Evolutionary conservation across 2,888 invertebrate species (phyloP).

Genomic region (Apotomis turbidana): DNA sequence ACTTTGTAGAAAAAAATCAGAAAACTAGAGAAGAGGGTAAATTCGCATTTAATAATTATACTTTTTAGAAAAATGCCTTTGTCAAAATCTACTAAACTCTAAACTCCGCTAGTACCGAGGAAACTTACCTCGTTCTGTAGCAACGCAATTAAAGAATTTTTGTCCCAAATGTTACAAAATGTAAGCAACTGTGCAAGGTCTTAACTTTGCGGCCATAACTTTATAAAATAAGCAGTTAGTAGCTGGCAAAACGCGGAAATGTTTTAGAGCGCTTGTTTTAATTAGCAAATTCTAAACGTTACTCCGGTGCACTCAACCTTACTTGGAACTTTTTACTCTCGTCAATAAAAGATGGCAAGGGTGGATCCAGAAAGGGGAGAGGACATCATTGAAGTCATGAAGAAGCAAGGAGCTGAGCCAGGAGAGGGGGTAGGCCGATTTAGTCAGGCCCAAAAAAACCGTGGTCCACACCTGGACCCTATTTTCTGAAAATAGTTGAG

Average conservation of each 20-base stretch:
- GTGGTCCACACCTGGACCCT: too few species aligned
- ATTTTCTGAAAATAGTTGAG: too few species aligned
- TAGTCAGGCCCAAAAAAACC: too few species aligned
- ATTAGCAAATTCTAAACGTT: slow-evolving; percentile 38
- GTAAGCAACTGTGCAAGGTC: slow-evolving; percentile 22
- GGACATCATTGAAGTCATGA: too few species aligned
- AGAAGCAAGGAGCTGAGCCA: too few species aligned
- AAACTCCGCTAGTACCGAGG: neutral
- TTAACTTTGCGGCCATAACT: slow-evolving; percentile 33
- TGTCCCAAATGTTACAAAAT: slow-evolving; percentile 17
- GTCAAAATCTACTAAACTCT: too few species aligned
- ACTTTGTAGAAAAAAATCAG: too few species aligned
- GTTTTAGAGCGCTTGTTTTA: slow-evolving; percentile 45
- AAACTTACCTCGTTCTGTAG: neutral
- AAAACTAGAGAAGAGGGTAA: too few species aligned
- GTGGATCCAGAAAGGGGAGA: too few species aligned
- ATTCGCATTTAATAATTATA: too few species aligned
- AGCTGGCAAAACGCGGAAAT: slow-evolving; percentile 37
- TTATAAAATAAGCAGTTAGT: slow-evolving; percentile 42
- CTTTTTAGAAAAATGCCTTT: too few species aligned
- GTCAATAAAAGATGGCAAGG: neutral
- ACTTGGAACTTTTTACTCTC: slow-evolving; percentile 12
- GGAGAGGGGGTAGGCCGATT: too few species aligned
- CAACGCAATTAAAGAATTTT: slow-evolving; percentile 24
- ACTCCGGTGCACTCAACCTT: slow-evolving; percentile 8